Conservation (phyloP, 2,888 invertebrate genomes). For the Noctua janthe region DNA sequence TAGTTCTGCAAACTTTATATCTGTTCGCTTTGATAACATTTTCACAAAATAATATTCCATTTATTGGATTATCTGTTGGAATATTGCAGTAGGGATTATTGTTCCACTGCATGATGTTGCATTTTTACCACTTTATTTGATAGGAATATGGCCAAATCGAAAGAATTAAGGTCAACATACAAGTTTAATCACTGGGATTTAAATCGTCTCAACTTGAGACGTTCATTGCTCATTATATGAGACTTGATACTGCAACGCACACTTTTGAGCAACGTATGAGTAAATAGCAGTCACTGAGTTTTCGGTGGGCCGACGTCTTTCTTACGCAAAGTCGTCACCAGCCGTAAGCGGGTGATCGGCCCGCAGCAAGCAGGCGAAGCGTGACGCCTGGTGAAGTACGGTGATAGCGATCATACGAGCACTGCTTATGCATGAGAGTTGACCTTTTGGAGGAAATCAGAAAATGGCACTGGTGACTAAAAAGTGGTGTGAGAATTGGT, state of each 20-base stretch:
- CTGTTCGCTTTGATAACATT: conserved; percentile 64
- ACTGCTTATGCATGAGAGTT: not conserved
- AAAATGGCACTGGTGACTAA: not conserved
- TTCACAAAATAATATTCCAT: conserved; percentile 60
- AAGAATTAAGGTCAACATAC: not conserved
- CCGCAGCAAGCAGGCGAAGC: not conserved
- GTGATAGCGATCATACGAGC: not conserved
- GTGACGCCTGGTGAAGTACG: not conserved
- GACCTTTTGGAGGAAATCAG: not conserved
- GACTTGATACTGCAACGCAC: not conserved
- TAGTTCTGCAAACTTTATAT: conserved; percentile 66
- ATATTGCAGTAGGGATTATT: conserved; percentile 19
- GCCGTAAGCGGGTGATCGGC: not conserved
- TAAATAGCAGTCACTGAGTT: not conserved
- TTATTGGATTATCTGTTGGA: conserved; percentile 40
- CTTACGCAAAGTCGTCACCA: not conserved
- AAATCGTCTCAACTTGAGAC: not conserved
- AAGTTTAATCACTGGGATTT: not conserved
- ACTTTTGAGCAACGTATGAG: not conserved
- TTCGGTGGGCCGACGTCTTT: not conserved
- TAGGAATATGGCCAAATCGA: not conserved
- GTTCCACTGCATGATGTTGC: not conserved
- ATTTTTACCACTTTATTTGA: not conserved
- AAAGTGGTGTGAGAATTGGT: not conserved
- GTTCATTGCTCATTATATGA: not conserved